Conservation (phyloP, 1,140 invertebrate genomes). For the Temnothorax nylanderi region DNA sequence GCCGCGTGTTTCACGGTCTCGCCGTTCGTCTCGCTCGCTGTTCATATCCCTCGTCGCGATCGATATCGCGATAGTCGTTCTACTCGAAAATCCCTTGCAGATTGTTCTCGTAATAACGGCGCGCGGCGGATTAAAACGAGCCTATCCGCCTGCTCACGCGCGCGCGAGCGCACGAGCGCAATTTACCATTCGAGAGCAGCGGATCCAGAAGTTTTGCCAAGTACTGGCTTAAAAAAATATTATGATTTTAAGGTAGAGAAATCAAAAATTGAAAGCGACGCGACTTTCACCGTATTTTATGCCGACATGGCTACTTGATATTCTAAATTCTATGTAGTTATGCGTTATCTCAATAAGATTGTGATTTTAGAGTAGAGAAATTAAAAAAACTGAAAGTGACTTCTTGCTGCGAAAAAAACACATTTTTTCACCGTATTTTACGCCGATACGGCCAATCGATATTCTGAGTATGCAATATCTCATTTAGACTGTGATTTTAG, state of each 20-base stretch:
- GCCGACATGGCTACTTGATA: neutral
- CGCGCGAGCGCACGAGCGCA: neutral
- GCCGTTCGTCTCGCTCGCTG: neutral
- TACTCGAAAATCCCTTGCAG: constrained; percentile 42
- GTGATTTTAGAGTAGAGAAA: neutral
- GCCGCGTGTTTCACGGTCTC: constrained; percentile 20
- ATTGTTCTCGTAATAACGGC: constrained; percentile 42
- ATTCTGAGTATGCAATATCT: neutral
- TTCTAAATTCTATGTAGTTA: neutral
- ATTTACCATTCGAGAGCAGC: neutral
- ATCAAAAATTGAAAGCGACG: neutral
- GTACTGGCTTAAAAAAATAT: too few relatives aligned
- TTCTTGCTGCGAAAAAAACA: too few relatives aligned
- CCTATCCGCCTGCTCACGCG: neutral
- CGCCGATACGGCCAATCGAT: too few relatives aligned
- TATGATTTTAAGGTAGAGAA: neutral
- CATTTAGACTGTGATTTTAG: neutral
- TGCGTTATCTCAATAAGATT: neutral
- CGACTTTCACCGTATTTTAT: neutral
- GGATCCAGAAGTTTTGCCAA: neutral
- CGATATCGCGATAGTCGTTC: constrained; percentile 41
- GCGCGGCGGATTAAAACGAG: constrained; percentile 39
- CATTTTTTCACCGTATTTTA: too few relatives aligned
- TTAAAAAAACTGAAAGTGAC: too few relatives aligned
- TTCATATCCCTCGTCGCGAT: constrained; percentile 9